Evolutionary conservation across 1,140 invertebrate species (phyloP).

Genomic region (Chrysomallon squamiferum): DNA sequence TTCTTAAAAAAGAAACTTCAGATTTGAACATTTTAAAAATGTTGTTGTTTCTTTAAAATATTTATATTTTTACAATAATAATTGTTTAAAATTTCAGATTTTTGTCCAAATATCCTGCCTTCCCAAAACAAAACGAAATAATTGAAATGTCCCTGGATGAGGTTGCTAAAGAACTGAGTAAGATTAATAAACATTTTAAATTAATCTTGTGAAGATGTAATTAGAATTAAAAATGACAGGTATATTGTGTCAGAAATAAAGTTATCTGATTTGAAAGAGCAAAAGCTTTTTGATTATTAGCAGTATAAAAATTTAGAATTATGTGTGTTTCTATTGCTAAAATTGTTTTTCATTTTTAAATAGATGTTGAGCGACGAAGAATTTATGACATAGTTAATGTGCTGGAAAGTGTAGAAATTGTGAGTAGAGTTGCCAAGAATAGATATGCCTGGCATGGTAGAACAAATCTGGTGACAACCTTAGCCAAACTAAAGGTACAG

Average conservation of each 20-base stretch:
- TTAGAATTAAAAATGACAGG: too few relatives aligned
- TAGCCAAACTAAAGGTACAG: slow-evolving; percentile 62
- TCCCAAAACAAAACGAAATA: slow-evolving; percentile 39
- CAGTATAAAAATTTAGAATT: too few relatives aligned
- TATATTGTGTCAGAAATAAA: too few relatives aligned
- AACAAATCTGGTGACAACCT: slow-evolving; percentile 56
- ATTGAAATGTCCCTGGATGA: slow-evolving; percentile 61
- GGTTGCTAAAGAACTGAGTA: slow-evolving; percentile 59
- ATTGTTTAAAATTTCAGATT: slow-evolving; percentile 59
- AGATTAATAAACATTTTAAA: too few relatives aligned
- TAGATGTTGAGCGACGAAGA: slow-evolving; percentile 70
- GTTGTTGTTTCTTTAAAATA: too few relatives aligned
- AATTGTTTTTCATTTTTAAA: slow-evolving; percentile 31
- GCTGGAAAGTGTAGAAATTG: slow-evolving; percentile 75
- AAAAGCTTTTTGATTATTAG: too few relatives aligned
- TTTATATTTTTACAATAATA: too few relatives aligned
- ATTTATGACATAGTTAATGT: slow-evolving; percentile 83
- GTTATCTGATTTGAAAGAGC: too few relatives aligned
- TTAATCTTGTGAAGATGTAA: too few relatives aligned
- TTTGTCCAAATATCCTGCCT: slow-evolving; percentile 55
- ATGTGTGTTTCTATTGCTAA: too few relatives aligned
- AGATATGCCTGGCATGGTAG: slow-evolving; percentile 66
- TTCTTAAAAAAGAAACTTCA: too few relatives aligned
- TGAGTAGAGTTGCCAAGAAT: slow-evolving; percentile 67
- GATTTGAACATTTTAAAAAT: too few relatives aligned